phyloP scores from a whole-genome alignment of 1,140 invertebrate genomes.

The Drosophila paulistorum region DNA sequence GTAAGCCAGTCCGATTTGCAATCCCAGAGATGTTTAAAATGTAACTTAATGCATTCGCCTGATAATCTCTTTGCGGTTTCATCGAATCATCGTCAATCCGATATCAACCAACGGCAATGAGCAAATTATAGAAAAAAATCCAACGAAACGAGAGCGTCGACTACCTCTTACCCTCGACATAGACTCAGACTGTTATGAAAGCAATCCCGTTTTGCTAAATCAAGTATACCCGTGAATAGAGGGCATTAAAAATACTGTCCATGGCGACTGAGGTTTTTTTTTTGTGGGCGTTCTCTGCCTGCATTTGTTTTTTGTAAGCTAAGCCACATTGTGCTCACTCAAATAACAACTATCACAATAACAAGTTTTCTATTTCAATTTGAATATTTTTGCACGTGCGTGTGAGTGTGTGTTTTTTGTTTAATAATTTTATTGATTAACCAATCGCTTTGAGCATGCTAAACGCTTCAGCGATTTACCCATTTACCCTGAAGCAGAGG shows the following conservation, averaged over 20 bases:
- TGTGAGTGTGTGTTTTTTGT: background rate
- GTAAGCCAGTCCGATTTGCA: background rate
- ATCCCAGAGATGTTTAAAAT: background rate
- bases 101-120: background rate
- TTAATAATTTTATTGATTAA: slow-evolving; percentile 54
- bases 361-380: slow-evolving; percentile 30
- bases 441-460: slow-evolving; percentile 42
- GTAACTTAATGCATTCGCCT: background rate
- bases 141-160: no score
- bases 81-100: background rate
- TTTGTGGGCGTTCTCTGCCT: background rate
- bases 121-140: background rate
- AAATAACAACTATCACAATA: slow-evolving; percentile 43
- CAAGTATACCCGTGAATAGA: no score
- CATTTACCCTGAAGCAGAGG: slow-evolving; percentile 16
- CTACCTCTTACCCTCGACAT: no score
- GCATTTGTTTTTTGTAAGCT: slow-evolving; percentile 20
- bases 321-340: slow-evolving; percentile 43
- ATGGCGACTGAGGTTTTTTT: background rate
- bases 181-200: no score
- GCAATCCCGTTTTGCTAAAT: background rate
- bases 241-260: background rate
- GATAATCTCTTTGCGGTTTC: background rate
- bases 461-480: slow-evolving; percentile 44
- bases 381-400: background rate